Evolutionary conservation across 2,888 invertebrate species (phyloP).

Genomic region (Amphipyra tragopoginis): DNA sequence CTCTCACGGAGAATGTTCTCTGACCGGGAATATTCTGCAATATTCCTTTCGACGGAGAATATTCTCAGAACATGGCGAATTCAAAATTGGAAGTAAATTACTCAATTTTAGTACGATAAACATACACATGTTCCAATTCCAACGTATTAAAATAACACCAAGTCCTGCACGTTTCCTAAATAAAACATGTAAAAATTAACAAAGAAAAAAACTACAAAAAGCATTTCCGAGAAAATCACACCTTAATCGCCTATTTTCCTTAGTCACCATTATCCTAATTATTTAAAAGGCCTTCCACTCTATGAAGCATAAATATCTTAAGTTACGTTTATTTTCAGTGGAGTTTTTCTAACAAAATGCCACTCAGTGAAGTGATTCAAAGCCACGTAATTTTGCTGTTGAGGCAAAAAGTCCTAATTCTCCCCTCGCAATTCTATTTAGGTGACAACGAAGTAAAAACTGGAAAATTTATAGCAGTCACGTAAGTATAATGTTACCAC

Average conservation of each 20-base stretch:
- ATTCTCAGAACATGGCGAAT: too few relatives aligned
- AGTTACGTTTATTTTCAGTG: slow-evolving; percentile 60
- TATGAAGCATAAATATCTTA: slow-evolving; percentile 61
- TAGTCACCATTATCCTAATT: slow-evolving; percentile 55
- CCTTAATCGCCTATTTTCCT: slow-evolving; percentile 46
- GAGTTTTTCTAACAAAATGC: slow-evolving; percentile 65
- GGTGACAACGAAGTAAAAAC: slow-evolving; percentile 78
- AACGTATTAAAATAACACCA: too few relatives aligned
- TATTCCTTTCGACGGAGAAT: too few relatives aligned
- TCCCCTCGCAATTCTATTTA: slow-evolving; percentile 73
- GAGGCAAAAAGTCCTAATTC: slow-evolving; percentile 74
- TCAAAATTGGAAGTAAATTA: too few relatives aligned
- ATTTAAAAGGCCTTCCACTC: slow-evolving; percentile 55
- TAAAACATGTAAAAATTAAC: neutral
- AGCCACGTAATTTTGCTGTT: slow-evolving; percentile 75
- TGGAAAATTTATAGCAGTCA: slow-evolving; percentile 76
- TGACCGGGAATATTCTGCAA: too few relatives aligned
- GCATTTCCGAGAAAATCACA: slow-evolving; percentile 33
- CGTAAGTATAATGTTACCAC: slow-evolving; percentile 74
- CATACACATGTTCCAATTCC: too few relatives aligned
- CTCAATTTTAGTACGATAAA: too few relatives aligned
- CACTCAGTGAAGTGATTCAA: slow-evolving; percentile 70
- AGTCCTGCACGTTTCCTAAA: too few relatives aligned
- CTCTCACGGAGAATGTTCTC: too few relatives aligned
- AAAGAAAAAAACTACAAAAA: slow-evolving; percentile 21